Evolutionary conservation across 2,113 vertebrate genomes (phyloP).

Genomic region (Sphaerodactylus townsendi): DNA sequence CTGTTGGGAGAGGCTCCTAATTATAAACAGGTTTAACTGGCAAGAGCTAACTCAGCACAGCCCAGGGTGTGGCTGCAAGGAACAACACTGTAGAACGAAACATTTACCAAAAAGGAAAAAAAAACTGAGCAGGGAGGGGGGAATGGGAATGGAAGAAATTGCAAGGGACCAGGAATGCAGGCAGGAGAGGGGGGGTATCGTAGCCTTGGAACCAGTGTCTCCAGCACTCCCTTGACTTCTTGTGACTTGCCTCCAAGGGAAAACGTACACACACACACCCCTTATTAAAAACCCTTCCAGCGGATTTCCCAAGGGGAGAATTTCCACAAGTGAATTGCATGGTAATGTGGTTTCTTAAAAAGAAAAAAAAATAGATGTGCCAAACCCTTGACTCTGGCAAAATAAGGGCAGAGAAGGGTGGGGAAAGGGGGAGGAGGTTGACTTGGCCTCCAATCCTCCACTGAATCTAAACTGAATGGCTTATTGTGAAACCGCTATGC

Average conservation of each 20-base stretch:
- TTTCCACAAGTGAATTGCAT: constrained; percentile 15
- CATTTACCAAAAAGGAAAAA: not conserved
- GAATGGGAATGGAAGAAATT: constrained; percentile 4
- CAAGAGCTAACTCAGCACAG: constrained; percentile 26
- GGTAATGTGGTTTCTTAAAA: constrained; percentile 7
- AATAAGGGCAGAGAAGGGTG: not conserved
- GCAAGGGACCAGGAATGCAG: not conserved
- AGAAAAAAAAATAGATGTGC: constrained; percentile 1
- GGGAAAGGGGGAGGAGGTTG: not conserved
- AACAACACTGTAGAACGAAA: constrained; percentile 18
- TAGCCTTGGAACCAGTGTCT: not conserved
- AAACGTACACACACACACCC: not conserved
- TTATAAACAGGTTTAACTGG: constrained; percentile 49
- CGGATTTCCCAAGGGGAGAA: not conserved
- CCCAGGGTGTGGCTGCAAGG: constrained; percentile 28
- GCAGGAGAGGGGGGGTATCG: not conserved
- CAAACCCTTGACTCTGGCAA: constrained; percentile 19
- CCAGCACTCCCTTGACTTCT: not conserved
- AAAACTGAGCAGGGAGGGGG: no score
- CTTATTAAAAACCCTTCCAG: not conserved
- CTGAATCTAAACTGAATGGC: constrained; percentile 10
- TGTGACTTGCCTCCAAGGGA: not conserved
- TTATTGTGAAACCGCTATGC: constrained; percentile 1
- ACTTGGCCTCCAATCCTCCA: not conserved
- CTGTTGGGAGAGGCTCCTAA: constrained; percentile 38